Evolutionary conservation across 1,140 invertebrate species (phyloP).

Genomic region (Zophobas atratus): DNA sequence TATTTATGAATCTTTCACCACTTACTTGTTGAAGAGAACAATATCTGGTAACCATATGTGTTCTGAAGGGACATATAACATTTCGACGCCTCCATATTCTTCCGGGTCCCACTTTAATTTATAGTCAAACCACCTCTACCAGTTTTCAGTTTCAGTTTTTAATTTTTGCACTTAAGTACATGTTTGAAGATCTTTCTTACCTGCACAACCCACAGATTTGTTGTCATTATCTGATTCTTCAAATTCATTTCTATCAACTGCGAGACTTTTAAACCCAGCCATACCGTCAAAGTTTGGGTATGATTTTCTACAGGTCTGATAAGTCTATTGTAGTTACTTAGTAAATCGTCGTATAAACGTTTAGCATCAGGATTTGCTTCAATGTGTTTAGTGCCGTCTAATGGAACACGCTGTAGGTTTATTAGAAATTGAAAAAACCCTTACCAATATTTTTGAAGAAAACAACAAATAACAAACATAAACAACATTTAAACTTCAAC

Average conservation of each 20-base stretch:
- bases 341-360: conserved; percentile 91
- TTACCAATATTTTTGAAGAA: conserved; percentile 18
- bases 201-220: conserved; percentile 95
- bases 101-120: conserved; percentile 94
- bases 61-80: conserved; percentile 93
- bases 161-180: too few relatives aligned
- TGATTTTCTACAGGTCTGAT: conserved; percentile 96
- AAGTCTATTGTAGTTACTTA: conserved; percentile 96
- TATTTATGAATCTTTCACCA: conserved; percentile 41
- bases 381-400: conserved; percentile 70
- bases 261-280: conserved; percentile 92
- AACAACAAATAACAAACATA: conserved; percentile 30
- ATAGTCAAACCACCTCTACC: conserved; percentile 94
- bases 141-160: too few relatives aligned
- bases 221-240: conserved; percentile 97
- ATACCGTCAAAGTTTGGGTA: conserved; percentile 93
- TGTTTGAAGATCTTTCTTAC: conserved; percentile 67
- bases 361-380: conserved; percentile 94
- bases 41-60: conserved; percentile 95
- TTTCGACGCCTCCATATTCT: conserved; percentile 94
- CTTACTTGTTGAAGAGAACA: conserved; percentile 90
- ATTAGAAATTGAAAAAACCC: background rate
- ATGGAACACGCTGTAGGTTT: conserved; percentile 29
- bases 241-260: conserved; percentile 97
- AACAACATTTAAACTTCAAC: conserved; percentile 37